Evolutionary conservation across 2,888 invertebrate genomes (phyloP), one percentile per base, ranked within the genome.

Genomic region (Zaprionus bogoriensis): DNA sequence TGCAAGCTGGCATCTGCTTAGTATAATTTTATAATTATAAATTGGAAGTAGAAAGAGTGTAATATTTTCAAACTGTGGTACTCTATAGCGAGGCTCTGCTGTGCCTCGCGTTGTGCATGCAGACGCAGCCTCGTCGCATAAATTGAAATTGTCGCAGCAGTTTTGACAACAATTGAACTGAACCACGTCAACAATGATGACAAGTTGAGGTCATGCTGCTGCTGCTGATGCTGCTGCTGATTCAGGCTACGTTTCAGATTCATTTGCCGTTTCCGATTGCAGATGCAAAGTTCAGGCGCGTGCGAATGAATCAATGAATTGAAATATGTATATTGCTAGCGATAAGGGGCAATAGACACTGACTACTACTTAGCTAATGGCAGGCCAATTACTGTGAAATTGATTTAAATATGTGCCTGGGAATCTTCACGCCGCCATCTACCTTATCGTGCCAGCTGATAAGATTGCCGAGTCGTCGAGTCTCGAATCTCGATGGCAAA

Each of bases 301-400:
- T 22, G 22, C 14, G 22, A 44, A 44, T 14, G 42, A 23, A 39
- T 44, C 22, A 44, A 44, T 44, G 12, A 44, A 44, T 25, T 44
- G 14, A 22, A 44, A 44, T 12, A 25, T 23, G 25, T 25, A 44
- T 12, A 25, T 23, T 5, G 12, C 12, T n/a, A 14, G 12, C 9
- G 42, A 44, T 25, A 44, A 14, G 25, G 5, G 17, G 19, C 41
- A 2, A 44, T 10, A 44, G 28, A 38, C 38, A 62, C 19, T 61
- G 27, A 22, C 4, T 27, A 27, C 22, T 50, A 38, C 48, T 65
- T 45, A 46, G 32, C 20, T 53, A 46, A 45, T 53, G 41, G 53
- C 48, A 65, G 32, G 30, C 30, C 30, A 48, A 57, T 62, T 57
- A 45, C 22, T 23, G 19, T 17, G 9, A 50, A 62, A 64, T 63